Evolutionary conservation across 2,797 vertebrate species (phyloP), one percentile per base, ranked within the genome.

Genomic region (Borostomias antarcticus): DNA sequence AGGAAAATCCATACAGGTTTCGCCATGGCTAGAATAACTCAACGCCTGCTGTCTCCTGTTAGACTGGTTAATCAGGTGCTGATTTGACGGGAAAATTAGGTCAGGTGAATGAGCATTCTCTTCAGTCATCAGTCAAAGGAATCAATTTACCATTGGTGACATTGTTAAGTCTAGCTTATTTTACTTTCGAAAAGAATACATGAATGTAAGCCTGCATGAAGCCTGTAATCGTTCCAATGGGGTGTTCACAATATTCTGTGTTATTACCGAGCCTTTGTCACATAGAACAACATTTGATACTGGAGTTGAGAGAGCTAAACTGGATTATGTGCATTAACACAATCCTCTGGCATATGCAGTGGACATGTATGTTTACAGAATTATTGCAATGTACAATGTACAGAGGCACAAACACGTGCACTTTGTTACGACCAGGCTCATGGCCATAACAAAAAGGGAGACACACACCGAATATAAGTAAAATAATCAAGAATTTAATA

Each of bases 1-100:
- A 56, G 76, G n/a, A 85, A 89, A 87, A 89, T 88, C 82, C 61
- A 84, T 82, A 75, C 80, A 78, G 83, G 79, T 82, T 85, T 82
- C 81, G 66, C 75, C 50, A 70, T 81, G 40, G 53, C 69, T 58
- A 76, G 72, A 80, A 62, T 64, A 67, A 53, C 71, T 56, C 50
- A 78, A 77, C 75, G 82, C 25, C 32, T 45, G 85, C 74, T 32
- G 25, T 45, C 65, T 58, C 73, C 80, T 69, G 53, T 69, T 56
- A 66, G 33, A 57, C 76, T 52, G 74, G 58, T 77, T 79, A 82
- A 86, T 87, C 85, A 87, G 77, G 66, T 33, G 3, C 61, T 21
- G 13, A 28, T 70, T 76, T 79, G 65, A 74, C 72, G 50, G 53
- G 63, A 68, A 13, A 64, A 69, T 9, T 53, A 29, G 54, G 13